Percentiles rank a stretch among this genome's conserved stretches.
These are phyloP conservation scores for Steromphala cineraria DNA, from an alignment of 2,888 invertebrate species.

Conservation along the genomic window DNA sequence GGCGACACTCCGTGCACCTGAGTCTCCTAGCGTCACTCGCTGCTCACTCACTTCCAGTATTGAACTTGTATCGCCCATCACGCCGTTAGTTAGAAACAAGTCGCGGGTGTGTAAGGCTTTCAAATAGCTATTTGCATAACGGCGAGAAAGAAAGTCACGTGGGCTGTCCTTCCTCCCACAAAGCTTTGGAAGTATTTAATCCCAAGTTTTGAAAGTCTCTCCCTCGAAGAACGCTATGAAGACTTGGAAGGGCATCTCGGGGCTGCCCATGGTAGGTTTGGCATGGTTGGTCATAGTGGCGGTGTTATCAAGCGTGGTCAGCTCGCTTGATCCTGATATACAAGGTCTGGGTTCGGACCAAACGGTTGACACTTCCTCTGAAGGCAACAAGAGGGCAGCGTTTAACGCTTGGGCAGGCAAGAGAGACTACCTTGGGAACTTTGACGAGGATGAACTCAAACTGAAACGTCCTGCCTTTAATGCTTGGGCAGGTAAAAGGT, in stretches of 20 bases:
- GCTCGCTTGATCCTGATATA: neutral
- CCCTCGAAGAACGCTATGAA: neutral
- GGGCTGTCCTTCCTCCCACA: neutral
- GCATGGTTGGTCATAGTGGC: neutral
- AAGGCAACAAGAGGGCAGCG: neutral
- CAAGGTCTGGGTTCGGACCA: neutral
- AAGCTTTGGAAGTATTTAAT: neutral
- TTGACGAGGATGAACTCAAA: neutral
- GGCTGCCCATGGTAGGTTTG: neutral
- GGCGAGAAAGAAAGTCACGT: neutral
- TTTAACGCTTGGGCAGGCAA: slow-evolving; percentile 12
- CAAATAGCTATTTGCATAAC: neutral
- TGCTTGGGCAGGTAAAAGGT: slow-evolving; percentile 18
- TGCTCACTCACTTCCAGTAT: neutral
- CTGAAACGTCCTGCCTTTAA: slow-evolving; percentile 5
- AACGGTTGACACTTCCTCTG: neutral
- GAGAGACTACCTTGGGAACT: neutral
- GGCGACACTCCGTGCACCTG: neutral
- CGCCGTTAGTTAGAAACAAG: neutral
- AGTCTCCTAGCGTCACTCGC: neutral
- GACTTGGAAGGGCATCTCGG: neutral
- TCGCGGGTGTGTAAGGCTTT: neutral
- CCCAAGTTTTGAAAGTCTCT: neutral
- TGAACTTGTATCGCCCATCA: neutral
- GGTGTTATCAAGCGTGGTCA: neutral